These are phyloP conservation scores for Ceriagrion tenellum DNA, from an alignment of 2,888 invertebrate genomes.

Conservation along the genomic window DNA sequence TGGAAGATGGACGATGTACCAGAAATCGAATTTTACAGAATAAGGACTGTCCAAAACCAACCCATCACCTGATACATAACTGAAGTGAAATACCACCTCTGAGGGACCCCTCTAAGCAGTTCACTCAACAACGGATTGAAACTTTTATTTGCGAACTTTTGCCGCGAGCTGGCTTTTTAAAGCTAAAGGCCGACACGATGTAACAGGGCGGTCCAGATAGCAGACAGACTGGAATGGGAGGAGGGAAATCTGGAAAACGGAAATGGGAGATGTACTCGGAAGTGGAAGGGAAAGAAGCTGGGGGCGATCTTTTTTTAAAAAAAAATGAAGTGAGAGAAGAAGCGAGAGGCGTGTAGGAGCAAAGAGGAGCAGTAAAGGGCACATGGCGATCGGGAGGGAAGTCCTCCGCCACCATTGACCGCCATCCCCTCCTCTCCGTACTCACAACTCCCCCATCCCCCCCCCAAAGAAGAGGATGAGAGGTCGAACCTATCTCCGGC, in stretches of 20 bases:
- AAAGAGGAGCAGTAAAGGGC: background rate
- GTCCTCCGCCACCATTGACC: background rate
- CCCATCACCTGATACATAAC: too few relatives aligned
- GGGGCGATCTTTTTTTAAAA: background rate
- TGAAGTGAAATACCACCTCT: too few relatives aligned
- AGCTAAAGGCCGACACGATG: too few relatives aligned
- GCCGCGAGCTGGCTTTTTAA: too few relatives aligned
- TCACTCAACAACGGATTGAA: too few relatives aligned
- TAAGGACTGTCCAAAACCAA: too few relatives aligned
- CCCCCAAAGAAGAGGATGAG: background rate
- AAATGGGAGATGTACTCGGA: background rate
- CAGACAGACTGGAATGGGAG: background rate
- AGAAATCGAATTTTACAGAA: too few relatives aligned
- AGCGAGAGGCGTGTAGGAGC: background rate
- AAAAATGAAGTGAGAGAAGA: background rate
- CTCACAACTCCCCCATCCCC: background rate
- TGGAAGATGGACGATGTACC: too few relatives aligned
- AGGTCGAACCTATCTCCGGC: conserved; percentile 35
- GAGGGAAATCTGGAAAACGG: background rate
- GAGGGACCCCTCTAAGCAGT: too few relatives aligned
- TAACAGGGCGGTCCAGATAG: background rate
- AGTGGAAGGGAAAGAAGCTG: background rate
- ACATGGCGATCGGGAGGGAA: background rate
- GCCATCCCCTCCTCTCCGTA: background rate
- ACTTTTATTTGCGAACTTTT: too few relatives aligned